These are phyloP conservation scores for Phalanger gymnotis DNA, from an alignment of 2,797 vertebrate genomes.

Conservation along the genomic window DNA sequence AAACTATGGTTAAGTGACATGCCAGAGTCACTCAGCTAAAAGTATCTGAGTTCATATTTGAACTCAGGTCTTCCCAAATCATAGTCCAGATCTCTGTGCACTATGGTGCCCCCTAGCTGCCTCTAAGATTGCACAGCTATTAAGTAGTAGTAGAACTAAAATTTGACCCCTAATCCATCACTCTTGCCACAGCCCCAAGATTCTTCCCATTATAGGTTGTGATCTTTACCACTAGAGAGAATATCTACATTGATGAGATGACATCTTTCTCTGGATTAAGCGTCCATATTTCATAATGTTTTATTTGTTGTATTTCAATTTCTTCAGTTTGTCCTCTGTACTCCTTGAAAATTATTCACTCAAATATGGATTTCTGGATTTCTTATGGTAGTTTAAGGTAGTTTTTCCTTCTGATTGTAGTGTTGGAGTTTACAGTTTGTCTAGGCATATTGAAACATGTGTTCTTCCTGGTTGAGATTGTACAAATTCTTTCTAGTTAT, in stretches of 20 bases:
- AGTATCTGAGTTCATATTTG: neutral
- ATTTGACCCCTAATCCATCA: neutral
- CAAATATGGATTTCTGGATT: neutral
- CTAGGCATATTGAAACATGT: neutral
- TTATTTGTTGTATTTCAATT: neutral
- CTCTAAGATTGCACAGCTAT: neutral
- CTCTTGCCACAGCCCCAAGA: neutral
- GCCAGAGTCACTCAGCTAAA: neutral
- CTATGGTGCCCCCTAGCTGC: neutral
- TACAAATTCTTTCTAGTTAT: neutral
- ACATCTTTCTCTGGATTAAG: neutral
- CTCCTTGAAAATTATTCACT: neutral
- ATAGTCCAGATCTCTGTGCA: neutral
- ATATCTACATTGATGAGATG: neutral
- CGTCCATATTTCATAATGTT: neutral
- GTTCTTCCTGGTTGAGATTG: neutral
- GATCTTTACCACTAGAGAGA: neutral
- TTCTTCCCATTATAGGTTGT: neutral
- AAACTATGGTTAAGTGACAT: neutral
- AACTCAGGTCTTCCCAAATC: neutral
- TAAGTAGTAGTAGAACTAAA: neutral
- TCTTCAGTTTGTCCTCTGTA: neutral
- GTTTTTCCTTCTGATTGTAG: neutral
- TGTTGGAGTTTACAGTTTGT: neutral
- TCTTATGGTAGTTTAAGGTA: neutral